These are phyloP conservation scores for Cercopithecus mitis DNA, from an alignment of 2,797 vertebrate species.

Conservation along the genomic window DNA sequence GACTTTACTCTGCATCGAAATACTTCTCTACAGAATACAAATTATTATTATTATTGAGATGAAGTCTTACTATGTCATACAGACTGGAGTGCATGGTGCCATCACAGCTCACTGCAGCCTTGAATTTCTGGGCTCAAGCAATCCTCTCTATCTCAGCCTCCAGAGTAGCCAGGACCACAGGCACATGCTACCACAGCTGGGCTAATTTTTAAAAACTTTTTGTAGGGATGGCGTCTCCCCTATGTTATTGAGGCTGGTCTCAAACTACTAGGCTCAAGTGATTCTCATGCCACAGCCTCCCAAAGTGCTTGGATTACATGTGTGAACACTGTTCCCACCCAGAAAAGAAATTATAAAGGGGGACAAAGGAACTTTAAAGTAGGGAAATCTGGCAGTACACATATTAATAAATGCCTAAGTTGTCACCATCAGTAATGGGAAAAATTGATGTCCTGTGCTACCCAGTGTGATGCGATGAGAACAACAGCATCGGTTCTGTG, in stretches of 20 bases:
- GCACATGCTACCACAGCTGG: not conserved
- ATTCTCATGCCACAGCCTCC: not conserved
- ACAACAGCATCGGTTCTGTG: not conserved
- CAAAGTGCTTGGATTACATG: not conserved
- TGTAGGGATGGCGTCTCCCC: not conserved
- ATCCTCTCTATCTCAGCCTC: not conserved
- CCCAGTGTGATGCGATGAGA: not conserved
- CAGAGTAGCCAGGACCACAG: not conserved
- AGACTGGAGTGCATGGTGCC: not conserved
- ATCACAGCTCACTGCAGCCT: not conserved
- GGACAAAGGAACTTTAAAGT: not conserved
- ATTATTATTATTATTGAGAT: not conserved
- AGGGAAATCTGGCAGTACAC: not conserved
- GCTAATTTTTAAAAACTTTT: not conserved
- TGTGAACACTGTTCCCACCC: not conserved
- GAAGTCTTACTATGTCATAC: not conserved
- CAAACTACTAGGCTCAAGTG: not conserved
- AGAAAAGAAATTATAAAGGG: not conserved
- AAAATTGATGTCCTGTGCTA: too few relatives aligned
- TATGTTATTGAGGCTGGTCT: not conserved
- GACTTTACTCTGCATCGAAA: not conserved
- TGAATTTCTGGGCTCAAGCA: not conserved
- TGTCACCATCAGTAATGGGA: not conserved
- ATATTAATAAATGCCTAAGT: not conserved
- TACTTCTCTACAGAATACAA: not conserved